Evolutionary conservation across 92 coral and sea anemone genomes (phyloP).

Genomic region (Nematostella vectensis): DNA sequence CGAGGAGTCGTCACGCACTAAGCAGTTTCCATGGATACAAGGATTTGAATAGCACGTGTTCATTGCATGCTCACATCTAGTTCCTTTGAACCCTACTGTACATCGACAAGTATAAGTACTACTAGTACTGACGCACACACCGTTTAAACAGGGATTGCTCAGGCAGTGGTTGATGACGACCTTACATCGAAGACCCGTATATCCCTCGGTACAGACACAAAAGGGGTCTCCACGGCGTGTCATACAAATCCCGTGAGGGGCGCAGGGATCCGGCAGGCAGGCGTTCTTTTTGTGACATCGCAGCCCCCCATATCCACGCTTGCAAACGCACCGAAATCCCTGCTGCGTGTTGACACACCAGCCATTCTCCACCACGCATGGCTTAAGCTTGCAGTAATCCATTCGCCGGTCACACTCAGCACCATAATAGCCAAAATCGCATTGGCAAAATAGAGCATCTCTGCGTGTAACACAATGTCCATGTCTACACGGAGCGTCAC

Average conservation of each 20-base stretch:
- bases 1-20: slow-evolving; percentile 6
- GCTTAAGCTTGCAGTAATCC: slow-evolving; percentile 19
- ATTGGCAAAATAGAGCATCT: background rate
- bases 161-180: slow-evolving; percentile 39
- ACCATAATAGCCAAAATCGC: background rate
- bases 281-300: slow-evolving; percentile 37
- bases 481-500: slow-evolving; percentile 27
- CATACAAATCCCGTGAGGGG: slow-evolving; percentile 2
- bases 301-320: slow-evolving; percentile 27
- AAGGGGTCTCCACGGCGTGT: slow-evolving; percentile 2
- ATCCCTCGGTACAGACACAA: slow-evolving; percentile 49
- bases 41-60: slow-evolving; percentile 39
- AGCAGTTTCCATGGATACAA: slow-evolving; percentile 58
- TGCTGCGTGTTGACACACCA: slow-evolving; percentile 22
- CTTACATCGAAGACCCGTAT: slow-evolving; percentile 45
- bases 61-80: slow-evolving; percentile 32
- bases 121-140: slow-evolving; percentile 32
- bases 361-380: slow-evolving; percentile 17
- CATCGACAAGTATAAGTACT: slow-evolving; percentile 52
- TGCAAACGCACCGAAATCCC: slow-evolving; percentile 39
- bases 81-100: slow-evolving; percentile 43
- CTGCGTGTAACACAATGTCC: background rate
- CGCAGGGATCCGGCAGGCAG: slow-evolving; percentile 21
- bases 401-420: slow-evolving; percentile 14
- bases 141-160: slow-evolving; percentile 56